Base-by-base conservation (phyloP, 1,140 invertebrate genomes). In the Drosophila truncata region DNA sequence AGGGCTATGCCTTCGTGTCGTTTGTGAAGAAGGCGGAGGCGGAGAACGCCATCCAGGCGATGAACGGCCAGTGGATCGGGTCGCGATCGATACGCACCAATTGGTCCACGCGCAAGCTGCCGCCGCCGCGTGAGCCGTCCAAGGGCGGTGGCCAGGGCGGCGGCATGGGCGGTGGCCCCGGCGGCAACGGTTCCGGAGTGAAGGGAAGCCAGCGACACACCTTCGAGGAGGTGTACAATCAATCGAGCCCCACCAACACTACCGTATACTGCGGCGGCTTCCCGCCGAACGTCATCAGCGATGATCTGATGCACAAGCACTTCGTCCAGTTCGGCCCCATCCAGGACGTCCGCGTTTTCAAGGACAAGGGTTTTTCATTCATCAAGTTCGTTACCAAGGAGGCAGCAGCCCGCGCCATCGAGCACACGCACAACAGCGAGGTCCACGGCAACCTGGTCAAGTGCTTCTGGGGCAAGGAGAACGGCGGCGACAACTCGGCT, bases 61-160 rank as follows among this genome's bases (percentile, higher is more conserved):
- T 99, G 99, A 99, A 99, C 93, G 99, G 99, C 9, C 99, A 99
- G 93, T 99, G 99, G 99, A 94, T 99, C 44, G 99, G 99, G 4
- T 98, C 97, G 54, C 95, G 99, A 74, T 98, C 98, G 91, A 99
- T 99, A 94, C 95, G 99, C 92, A 99, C 99, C 75, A 99, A 99
- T 93, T 99, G 99, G 99, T 99, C 99, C 10, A 99, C 99, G 16
- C 96, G 99, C 82, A 99, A 99, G 94, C 97, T 98, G 59, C 96
- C 98, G 61, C 97, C 79, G 95, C 97, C 91, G 94, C 88, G 91
- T 47, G 94, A 92, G 46, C 77, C 78, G 2, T 93, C 93, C 20
- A 94, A 94, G 78, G 92, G 93, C 63, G 94, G 94, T 18, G 93
- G 93, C 11, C 84, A 84, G 71, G 84, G 80, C 42, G 84, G 84